phyloP scores from a whole-genome alignment of 2,888 invertebrate species.

The Nomada goodeniana region DNA sequence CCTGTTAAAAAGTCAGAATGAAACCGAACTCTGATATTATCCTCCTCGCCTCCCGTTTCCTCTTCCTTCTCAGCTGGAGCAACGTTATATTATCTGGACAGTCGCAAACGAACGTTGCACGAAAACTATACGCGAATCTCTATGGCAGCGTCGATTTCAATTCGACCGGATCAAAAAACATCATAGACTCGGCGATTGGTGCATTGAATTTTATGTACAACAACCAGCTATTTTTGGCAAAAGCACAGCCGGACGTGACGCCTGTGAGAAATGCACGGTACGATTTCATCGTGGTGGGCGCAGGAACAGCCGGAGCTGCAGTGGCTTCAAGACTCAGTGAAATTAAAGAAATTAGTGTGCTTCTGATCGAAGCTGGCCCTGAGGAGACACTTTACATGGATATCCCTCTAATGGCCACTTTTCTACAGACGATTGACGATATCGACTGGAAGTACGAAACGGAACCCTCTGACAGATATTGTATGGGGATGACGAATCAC shows the following conservation, averaged over 20 bases:
- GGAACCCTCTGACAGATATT: slow-evolving; percentile 89
- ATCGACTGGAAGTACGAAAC: slow-evolving; percentile 94
- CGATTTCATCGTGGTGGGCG: slow-evolving; percentile 92
- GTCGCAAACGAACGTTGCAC: not conserved
- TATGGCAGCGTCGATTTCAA: slow-evolving; percentile 16
- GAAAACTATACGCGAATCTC: slow-evolving; percentile 14
- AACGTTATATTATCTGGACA: not conserved
- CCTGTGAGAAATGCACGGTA: slow-evolving; percentile 82
- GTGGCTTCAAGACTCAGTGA: slow-evolving; percentile 91
- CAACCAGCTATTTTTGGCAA: not conserved
- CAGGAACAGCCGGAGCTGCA: slow-evolving; percentile 92
- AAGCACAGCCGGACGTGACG: slow-evolving; percentile 83
- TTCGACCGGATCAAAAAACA: not conserved
- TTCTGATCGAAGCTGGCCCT: slow-evolving; percentile 90
- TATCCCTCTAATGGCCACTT: slow-evolving; percentile 90
- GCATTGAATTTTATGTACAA: not conserved
- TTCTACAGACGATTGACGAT: slow-evolving; percentile 88
- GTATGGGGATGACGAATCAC: slow-evolving; percentile 85
- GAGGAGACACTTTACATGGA: slow-evolving; percentile 91
- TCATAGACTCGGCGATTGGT: not conserved
- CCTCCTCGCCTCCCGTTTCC: not conserved
- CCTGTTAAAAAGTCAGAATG: slow-evolving; percentile 16
- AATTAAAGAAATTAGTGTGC: slow-evolving; percentile 88
- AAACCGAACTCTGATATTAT: not conserved
- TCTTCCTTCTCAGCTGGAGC: not conserved